Evolutionary conservation across 2,113 vertebrate genomes (phyloP).

Genomic region (Catharus bicknelli): DNA sequence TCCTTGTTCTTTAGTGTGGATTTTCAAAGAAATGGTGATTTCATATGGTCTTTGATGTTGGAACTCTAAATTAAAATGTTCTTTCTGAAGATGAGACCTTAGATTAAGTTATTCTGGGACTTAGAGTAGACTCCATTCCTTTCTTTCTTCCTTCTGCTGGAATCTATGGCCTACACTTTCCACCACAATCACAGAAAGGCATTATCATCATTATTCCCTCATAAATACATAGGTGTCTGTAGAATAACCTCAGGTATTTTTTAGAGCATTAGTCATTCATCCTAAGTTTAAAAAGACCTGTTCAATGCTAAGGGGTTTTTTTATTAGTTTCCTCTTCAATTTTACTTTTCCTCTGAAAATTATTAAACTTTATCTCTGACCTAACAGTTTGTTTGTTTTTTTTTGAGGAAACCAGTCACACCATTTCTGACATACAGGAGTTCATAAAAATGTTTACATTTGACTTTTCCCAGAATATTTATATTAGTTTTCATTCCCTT

Average conservation of each 20-base stretch:
- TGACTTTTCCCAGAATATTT: background rate
- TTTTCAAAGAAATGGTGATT: conserved; percentile 50
- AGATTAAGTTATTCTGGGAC: conserved; percentile 26
- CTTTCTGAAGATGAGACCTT: conserved; percentile 42
- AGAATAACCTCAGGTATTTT: conserved; percentile 17
- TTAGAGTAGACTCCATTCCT: background rate
- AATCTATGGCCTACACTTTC: background rate
- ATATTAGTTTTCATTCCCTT: background rate
- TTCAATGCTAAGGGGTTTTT: background rate
- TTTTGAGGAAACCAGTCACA: background rate
- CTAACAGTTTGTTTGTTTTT: background rate
- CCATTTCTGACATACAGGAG: background rate
- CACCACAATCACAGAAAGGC: background rate
- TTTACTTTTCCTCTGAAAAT: background rate
- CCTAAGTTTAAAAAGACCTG: background rate
- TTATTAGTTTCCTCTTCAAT: conserved; percentile 19
- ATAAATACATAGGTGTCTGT: background rate
- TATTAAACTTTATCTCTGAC: conserved; percentile 1
- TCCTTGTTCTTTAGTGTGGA: conserved; percentile 9
- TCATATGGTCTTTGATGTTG: conserved; percentile 33
- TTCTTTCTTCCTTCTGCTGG: background rate
- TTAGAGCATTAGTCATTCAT: background rate
- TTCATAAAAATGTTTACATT: background rate
- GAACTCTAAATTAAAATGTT: conserved; percentile 51
- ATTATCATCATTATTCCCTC: conserved; percentile 15